phyloP scores from a whole-genome alignment of 2,113 vertebrate genomes.

The Barbus barbus region DNA sequence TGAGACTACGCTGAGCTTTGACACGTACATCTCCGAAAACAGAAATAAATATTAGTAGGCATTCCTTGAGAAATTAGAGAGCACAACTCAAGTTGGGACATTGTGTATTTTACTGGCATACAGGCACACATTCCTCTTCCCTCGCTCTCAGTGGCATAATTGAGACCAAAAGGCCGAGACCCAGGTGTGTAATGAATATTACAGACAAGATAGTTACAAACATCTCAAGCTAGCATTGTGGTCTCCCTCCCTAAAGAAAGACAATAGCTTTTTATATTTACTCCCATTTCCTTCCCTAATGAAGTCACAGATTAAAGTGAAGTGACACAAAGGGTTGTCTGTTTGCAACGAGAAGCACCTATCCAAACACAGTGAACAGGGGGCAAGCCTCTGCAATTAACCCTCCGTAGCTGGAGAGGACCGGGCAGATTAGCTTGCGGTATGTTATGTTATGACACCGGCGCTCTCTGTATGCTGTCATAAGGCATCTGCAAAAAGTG shows the following conservation, averaged over 20 bases:
- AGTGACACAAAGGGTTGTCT: slow-evolving; percentile 76
- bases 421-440: slow-evolving; percentile 45
- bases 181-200: slow-evolving; percentile 56
- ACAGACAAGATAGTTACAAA: slow-evolving; percentile 72
- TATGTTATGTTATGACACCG: slow-evolving; percentile 48
- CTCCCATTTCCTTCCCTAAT: slow-evolving; percentile 84
- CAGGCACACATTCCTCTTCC: background rate
- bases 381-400: slow-evolving; percentile 73
- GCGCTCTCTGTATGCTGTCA: slow-evolving; percentile 52
- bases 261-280: slow-evolving; percentile 81
- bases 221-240: slow-evolving; percentile 59
- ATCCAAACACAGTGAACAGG: slow-evolving; percentile 81
- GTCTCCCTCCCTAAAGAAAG: slow-evolving; percentile 61
- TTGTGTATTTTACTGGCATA: slow-evolving; percentile 39
- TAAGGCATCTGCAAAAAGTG: slow-evolving; percentile 37
- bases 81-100: slow-evolving; percentile 1
- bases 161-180: slow-evolving; percentile 51
- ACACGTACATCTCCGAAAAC: slow-evolving; percentile 29
- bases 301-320: slow-evolving; percentile 79
- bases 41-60: slow-evolving; percentile 31
- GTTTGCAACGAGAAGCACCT: slow-evolving; percentile 76
- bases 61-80: slow-evolving; percentile 42
- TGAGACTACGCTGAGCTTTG: slow-evolving; percentile 41
- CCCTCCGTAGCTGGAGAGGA: slow-evolving; percentile 61
- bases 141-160: slow-evolving; percentile 22